Conservation (phyloP, 2,888 invertebrate genomes). For the Charanyca ferruginea region DNA sequence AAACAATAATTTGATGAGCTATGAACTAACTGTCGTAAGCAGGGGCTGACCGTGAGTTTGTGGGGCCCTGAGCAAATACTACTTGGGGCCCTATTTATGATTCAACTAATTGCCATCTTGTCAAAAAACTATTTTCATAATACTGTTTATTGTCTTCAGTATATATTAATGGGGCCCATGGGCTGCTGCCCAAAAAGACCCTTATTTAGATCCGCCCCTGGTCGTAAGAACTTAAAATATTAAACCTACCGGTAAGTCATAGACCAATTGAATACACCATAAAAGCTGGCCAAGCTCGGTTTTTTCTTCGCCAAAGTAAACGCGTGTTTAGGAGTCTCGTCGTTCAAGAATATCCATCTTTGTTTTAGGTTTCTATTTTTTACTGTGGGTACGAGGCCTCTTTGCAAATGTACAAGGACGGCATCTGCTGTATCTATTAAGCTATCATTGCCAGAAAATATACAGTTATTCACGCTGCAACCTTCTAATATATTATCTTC, state of each 20-base stretch:
- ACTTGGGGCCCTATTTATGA: no score
- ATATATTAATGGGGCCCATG: no score
- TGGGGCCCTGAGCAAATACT: no score
- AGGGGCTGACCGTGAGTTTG: no score
- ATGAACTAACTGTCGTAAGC: no score
- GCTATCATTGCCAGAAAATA: conserved; percentile 89
- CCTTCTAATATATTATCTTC: conserved; percentile 86
- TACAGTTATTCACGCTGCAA: conserved; percentile 92
- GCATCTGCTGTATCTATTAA: conserved; percentile 91
- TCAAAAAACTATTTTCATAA: no score
- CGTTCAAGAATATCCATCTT: conserved; percentile 93
- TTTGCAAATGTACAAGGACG: conserved; percentile 91
- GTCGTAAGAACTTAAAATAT: not conserved
- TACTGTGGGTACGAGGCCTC: conserved; percentile 70
- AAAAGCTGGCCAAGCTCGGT: conserved; percentile 82
- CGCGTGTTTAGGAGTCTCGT: conserved; percentile 92
- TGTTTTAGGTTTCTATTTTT: conserved; percentile 82
- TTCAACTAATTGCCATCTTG: no score
- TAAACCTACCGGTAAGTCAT: conserved; percentile 92
- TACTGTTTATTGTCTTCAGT: no score
- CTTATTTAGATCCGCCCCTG: no score
- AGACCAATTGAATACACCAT: conserved; percentile 93
- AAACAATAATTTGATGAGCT: no score
- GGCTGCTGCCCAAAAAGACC: no score
- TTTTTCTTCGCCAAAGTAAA: conserved; percentile 83